Percentiles rank a stretch among this genome's conserved stretches.
Conservation (phyloP, 2,888 invertebrate species). For the Pachydiplax longipennis region DNA sequence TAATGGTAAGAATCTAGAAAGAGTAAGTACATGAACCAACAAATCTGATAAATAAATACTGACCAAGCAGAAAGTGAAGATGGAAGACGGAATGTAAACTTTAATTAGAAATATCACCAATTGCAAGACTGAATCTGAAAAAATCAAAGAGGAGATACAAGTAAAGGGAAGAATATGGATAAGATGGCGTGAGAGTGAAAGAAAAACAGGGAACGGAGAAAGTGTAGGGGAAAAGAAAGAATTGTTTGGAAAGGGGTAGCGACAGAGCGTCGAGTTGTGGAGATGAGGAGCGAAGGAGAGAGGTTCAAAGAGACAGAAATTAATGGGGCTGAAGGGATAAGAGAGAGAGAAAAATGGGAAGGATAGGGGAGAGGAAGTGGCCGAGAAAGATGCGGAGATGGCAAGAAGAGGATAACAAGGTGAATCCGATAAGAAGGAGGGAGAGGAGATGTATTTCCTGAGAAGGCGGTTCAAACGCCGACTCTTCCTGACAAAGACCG, state of each 20-base stretch:
- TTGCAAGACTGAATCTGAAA: neutral
- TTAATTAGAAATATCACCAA: too few species aligned
- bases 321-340: slow-evolving; percentile 38
- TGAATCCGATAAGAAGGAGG: neutral
- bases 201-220: neutral
- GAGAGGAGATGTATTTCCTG: neutral
- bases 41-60: too few species aligned
- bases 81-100: neutral
- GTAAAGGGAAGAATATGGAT: too few species aligned
- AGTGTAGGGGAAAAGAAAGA: neutral
- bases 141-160: too few species aligned
- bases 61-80: neutral
- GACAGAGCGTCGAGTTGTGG: neutral
- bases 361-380: neutral
- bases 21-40: too few species aligned
- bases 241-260: neutral
- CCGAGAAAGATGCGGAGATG: neutral
- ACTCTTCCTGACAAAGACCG: neutral
- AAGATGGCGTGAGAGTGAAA: neutral
- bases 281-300: neutral
- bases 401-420: neutral
- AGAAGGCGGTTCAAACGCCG: neutral
- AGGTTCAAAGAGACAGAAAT: neutral
- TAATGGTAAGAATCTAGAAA: too few species aligned
- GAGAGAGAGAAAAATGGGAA: neutral